Evolutionary conservation across 2,797 vertebrate genomes (phyloP).

Genomic region (Brachyalestes nurse): DNA sequence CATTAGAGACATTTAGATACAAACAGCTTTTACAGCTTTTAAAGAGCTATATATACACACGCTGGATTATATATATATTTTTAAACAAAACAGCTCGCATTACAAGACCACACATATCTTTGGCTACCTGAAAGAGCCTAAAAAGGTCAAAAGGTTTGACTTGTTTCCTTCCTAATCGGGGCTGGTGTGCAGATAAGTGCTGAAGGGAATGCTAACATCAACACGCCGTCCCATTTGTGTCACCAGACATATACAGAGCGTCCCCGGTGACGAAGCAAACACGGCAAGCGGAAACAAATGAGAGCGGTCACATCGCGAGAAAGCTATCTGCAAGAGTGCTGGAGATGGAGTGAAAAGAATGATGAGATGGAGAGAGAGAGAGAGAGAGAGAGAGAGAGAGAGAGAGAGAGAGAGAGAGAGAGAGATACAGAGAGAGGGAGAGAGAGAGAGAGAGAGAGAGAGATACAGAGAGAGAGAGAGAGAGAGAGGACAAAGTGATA

Average conservation of each 20-base stretch:
- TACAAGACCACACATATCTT: constrained; percentile 48
- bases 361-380: constrained; percentile 3
- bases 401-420: not conserved
- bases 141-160: constrained; percentile 45
- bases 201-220: constrained; percentile 41
- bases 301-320: constrained; percentile 31
- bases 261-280: constrained; percentile 18
- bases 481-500: too few relatives aligned
- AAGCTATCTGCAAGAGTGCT: not conserved
- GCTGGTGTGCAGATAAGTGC: constrained; percentile 43
- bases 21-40: constrained; percentile 44
- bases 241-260: constrained; percentile 40
- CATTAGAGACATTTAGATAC: constrained; percentile 35
- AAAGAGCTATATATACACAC: constrained; percentile 10
- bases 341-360: not conserved
- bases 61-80: constrained; percentile 7
- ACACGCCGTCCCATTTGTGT: constrained; percentile 48
- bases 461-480: too few relatives aligned
- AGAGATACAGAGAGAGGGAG: not conserved
- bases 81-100: constrained; percentile 36
- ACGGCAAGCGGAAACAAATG: constrained; percentile 20
- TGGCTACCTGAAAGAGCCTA: constrained; percentile 41
- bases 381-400: not conserved
- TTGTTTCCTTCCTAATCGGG: constrained; percentile 40
- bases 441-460: not conserved